Evolutionary conservation across 2,888 invertebrate genomes (phyloP), one percentile per base, ranked within the genome.

Genomic region (Himalopsyche kuldschensis): DNA sequence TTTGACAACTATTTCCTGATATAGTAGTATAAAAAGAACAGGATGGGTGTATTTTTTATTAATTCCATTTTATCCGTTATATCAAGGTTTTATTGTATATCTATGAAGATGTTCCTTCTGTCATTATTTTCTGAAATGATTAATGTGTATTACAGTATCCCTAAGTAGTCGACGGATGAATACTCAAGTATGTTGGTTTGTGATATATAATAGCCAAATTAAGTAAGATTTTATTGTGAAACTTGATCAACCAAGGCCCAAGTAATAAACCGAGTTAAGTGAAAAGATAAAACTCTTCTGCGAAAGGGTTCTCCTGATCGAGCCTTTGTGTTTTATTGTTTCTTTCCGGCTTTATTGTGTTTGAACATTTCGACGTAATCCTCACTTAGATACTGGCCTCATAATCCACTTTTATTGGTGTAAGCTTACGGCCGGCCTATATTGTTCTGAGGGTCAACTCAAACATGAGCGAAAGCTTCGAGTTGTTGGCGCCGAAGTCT

Each of bases 331-430:
- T 55, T 84, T 80, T 75, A 82, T 82, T 84, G 84, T 84, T 84
- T 84, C 84, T 84, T 84, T 84, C 80, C 69, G 80, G 80, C 75
- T 82, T 84, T 84, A 84, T 84, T 82, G 32, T 84, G 84, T 84
- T 82, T 84, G 82, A 79, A 41, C 76, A 75, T 77, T 30, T 20
- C 75, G 77, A 41, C 78, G 48, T 69, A 81, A 78, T 76, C 63
- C 69, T 81, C 84, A 82, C 84, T 84, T 81, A 84, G 84, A 84
- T 79, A 48, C 84, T 63, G 77, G 80, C 82, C 84, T 80, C 82
- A 84, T 84, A 84, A 82, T 82, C 84, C 84, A 82, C 79, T 82
- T 84, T 84, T 84, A 84, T 84, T 84, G 79, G 77, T 84, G 79
- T 82, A 79, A 69, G 69, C 69, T 69, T 27, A 69, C 78, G 63